These are phyloP conservation scores for Holacanthella duospinosa DNA, from an alignment of 2,888 invertebrate genomes.

Conservation along the genomic window DNA sequence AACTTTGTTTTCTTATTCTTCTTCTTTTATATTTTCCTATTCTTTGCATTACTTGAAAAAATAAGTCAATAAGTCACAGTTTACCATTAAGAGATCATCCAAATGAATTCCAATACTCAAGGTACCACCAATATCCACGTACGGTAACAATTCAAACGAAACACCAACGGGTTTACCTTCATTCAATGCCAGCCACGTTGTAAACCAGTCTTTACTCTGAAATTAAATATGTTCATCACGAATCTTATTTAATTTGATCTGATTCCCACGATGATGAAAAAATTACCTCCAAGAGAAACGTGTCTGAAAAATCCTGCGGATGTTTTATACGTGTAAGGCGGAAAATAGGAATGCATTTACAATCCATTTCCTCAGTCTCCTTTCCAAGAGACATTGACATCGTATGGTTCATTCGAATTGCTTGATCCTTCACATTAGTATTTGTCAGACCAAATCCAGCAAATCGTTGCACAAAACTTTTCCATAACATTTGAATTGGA, in stretches of 20 bases:
- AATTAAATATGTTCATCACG: slow-evolving; percentile 18
- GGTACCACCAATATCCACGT: slow-evolving; percentile 46
- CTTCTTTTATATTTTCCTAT: slow-evolving; percentile 16
- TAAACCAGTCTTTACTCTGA: slow-evolving; percentile 45
- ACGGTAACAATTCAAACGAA: slow-evolving; percentile 43
- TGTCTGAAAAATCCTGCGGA: slow-evolving; percentile 44
- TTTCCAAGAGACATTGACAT: neutral
- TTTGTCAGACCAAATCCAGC: slow-evolving; percentile 24
- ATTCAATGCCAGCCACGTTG: slow-evolving; percentile 44
- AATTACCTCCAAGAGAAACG: slow-evolving; percentile 44
- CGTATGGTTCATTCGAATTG: slow-evolving; percentile 23
- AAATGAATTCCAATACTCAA: slow-evolving; percentile 43
- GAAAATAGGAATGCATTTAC: slow-evolving; percentile 42
- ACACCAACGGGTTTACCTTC: slow-evolving; percentile 42
- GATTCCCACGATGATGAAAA: too few species aligned
- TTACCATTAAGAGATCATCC: slow-evolving; percentile 42
- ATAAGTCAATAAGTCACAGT: too few species aligned
- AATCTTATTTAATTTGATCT: slow-evolving; percentile 3
- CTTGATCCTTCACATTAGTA: slow-evolving; percentile 30
- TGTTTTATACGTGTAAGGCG: slow-evolving; percentile 44
- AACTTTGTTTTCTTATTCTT: neutral
- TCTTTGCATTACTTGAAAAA: slow-evolving; percentile 5
- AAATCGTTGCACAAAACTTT: slow-evolving; percentile 36
- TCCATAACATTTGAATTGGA: slow-evolving; percentile 34
- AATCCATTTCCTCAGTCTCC: slow-evolving; percentile 25